These are phyloP conservation scores for Megalops atlanticus DNA, from an alignment of 2,113 vertebrate genomes.

Conservation along the genomic window DNA sequence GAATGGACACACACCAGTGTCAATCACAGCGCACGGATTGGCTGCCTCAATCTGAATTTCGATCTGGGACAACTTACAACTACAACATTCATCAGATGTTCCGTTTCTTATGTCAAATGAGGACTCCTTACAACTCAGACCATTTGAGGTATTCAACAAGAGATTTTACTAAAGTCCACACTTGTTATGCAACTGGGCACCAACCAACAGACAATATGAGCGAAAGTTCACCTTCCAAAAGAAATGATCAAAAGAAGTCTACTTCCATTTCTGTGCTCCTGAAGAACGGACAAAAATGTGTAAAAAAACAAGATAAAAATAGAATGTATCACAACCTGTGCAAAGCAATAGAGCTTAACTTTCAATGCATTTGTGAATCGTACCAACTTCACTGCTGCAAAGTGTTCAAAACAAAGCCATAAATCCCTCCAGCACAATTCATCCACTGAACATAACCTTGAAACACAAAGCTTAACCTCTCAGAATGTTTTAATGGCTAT, in stretches of 20 bases:
- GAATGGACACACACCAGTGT: slow-evolving; percentile 39
- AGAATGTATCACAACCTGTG: not conserved
- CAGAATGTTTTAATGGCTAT: slow-evolving; percentile 53
- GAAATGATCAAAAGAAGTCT: not conserved
- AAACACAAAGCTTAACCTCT: slow-evolving; percentile 32
- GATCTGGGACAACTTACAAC: too few relatives aligned
- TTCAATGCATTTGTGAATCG: not conserved
- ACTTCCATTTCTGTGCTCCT: not conserved
- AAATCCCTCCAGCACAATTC: not conserved
- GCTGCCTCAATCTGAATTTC: too few relatives aligned
- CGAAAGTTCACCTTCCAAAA: not conserved
- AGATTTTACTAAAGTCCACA: not conserved
- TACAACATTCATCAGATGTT: too few relatives aligned
- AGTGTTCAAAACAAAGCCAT: not conserved
- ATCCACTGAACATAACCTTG: not conserved
- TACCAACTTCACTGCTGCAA: not conserved
- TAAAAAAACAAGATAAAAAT: not conserved
- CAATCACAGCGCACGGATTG: not conserved
- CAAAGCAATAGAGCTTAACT: not conserved
- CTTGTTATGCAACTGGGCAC: not conserved
- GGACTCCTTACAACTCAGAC: not conserved
- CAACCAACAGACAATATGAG: not conserved
- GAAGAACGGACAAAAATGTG: not conserved
- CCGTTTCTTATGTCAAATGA: not conserved
- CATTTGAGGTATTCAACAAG: not conserved